A percentile compares a stretch with the other conserved stretches of the same genome.
phyloP scores from a whole-genome alignment of 1,140 invertebrate genomes.

The Trypoxylus dichotomus region DNA sequence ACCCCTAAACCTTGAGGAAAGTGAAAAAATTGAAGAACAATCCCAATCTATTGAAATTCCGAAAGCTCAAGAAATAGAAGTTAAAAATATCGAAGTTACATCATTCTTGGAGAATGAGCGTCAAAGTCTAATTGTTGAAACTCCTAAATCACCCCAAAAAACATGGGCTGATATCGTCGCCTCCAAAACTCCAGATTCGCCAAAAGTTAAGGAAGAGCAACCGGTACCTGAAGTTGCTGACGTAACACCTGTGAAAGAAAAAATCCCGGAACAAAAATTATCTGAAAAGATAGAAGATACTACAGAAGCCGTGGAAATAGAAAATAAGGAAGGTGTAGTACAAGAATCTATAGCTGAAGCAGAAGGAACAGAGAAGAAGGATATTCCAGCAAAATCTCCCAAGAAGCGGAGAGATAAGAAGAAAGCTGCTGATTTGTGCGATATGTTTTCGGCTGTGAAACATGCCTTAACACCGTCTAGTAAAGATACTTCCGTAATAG shows the following conservation, averaged over 20 bases:
- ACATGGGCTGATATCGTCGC: slow-evolving; percentile 8
- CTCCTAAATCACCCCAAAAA: slow-evolving; percentile 3
- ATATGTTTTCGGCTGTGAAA: slow-evolving; percentile 46
- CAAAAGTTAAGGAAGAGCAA: neutral
- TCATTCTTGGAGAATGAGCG: neutral
- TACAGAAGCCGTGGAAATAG: neutral
- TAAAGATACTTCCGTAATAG: slow-evolving; percentile 32
- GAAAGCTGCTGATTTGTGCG: slow-evolving; percentile 31
- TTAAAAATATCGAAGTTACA: neutral
- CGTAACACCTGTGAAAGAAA: neutral
- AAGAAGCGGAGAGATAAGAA: slow-evolving; percentile 10
- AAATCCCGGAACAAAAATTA: neutral
- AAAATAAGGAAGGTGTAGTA: neutral
- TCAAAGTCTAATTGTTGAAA: neutral
- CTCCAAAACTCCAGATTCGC: slow-evolving; percentile 4
- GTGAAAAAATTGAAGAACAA: neutral
- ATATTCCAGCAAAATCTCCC: neutral
- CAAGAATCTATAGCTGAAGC: neutral
- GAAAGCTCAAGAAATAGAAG: neutral
- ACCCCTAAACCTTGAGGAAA: neutral
- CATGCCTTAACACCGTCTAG: slow-evolving; percentile 39
- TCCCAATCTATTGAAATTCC: neutral
- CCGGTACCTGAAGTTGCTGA: neutral
- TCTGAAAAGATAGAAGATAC: too few species aligned
- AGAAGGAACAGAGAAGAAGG: neutral